Evolutionary conservation across 2,888 invertebrate species (phyloP).

Genomic region (Cheilosia vernalis): DNA sequence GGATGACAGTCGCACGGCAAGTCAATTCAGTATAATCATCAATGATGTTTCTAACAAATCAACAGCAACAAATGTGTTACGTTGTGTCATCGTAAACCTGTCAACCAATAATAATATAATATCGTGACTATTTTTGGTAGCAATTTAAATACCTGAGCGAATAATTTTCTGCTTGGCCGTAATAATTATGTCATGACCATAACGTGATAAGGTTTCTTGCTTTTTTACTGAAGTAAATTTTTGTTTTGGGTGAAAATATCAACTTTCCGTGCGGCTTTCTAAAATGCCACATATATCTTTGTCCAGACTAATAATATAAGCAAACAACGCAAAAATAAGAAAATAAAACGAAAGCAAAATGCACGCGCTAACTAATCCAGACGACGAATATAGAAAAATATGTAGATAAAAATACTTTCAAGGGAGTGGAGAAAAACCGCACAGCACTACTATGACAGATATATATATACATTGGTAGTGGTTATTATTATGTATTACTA

Average conservation of each 20-base stretch:
- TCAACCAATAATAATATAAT: neutral
- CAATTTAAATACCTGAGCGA: neutral
- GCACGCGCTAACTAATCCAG: neutral
- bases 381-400: neutral
- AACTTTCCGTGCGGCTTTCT: neutral
- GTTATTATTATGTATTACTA: neutral
- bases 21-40: neutral
- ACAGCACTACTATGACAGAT: neutral
- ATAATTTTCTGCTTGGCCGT: neutral
- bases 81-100: neutral
- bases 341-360: too few relatives aligned
- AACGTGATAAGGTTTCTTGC: slow-evolving; percentile 16
- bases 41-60: neutral
- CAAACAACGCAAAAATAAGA: too few relatives aligned
- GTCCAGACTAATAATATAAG: too few relatives aligned
- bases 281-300: neutral
- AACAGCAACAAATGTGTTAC: neutral
- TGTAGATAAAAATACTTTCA: neutral
- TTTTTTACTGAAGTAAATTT: neutral
- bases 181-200: slow-evolving; percentile 21
- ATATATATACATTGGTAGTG: neutral
- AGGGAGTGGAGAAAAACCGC: neutral
- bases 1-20: neutral
- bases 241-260: neutral
- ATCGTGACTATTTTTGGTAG: neutral